Conservation (phyloP, 1,140 invertebrate genomes). For the Saccostrea echinata region DNA sequence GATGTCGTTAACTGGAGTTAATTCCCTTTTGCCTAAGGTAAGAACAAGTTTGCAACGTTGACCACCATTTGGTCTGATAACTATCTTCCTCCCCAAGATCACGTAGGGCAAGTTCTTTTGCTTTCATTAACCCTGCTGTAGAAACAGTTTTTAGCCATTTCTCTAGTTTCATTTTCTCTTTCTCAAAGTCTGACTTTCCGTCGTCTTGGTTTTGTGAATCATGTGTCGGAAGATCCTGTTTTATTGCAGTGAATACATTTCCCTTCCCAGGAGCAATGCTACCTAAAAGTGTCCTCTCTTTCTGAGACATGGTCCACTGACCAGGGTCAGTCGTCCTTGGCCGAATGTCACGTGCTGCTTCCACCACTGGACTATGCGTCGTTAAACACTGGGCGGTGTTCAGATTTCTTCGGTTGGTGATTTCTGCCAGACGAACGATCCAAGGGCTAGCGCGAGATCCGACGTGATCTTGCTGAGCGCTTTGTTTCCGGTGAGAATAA, state of each 20-base stretch:
- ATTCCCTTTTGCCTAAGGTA: slow-evolving; percentile 57
- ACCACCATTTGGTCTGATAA: slow-evolving; percentile 68
- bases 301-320: slow-evolving; percentile 45
- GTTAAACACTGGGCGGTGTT: slow-evolving; percentile 15
- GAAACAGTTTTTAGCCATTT: slow-evolving; percentile 67
- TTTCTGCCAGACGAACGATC: slow-evolving; percentile 32
- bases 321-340: slow-evolving; percentile 38
- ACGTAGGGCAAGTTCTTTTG: slow-evolving; percentile 64
- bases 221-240: slow-evolving; percentile 45
- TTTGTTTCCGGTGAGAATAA: slow-evolving; percentile 54
- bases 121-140: slow-evolving; percentile 63
- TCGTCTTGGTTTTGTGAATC: slow-evolving; percentile 48
- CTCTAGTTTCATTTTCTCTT: slow-evolving; percentile 63
- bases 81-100: slow-evolving; percentile 69
- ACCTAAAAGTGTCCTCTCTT: slow-evolving; percentile 50
- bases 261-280: not conserved
- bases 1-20: not conserved
- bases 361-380: slow-evolving; percentile 32
- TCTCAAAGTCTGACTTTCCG: slow-evolving; percentile 69
- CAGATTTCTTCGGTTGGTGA: slow-evolving; percentile 5
- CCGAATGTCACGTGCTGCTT: slow-evolving; percentile 46
- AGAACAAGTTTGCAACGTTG: slow-evolving; percentile 61
- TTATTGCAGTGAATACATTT: slow-evolving; percentile 28
- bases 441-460: not conserved
- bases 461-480: slow-evolving; percentile 34